Conservation (phyloP, 2,888 invertebrate species). For the Calephelis perditalis region DNA sequence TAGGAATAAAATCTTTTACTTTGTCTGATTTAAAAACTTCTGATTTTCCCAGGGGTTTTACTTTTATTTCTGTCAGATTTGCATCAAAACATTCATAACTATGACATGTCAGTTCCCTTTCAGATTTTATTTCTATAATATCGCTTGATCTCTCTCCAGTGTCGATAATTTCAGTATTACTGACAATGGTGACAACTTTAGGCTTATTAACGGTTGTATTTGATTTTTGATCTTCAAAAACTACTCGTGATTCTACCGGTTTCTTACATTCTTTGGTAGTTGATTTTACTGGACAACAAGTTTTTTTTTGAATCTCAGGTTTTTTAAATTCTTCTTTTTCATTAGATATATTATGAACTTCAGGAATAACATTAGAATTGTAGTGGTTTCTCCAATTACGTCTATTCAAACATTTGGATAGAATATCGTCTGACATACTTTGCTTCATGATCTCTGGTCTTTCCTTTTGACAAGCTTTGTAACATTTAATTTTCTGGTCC, state of each 20-base stretch:
- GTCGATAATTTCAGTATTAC: conserved; percentile 22
- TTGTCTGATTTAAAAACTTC: conserved; percentile 26
- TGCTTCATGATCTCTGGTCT: conserved; percentile 40
- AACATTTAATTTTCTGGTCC: conserved; percentile 56
- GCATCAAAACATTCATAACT: conserved; percentile 40
- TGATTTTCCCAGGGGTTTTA: conserved; percentile 22
- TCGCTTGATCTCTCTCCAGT: conserved; percentile 25
- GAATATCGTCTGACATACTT: conserved; percentile 62
- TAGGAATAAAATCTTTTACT: conserved; percentile 37
- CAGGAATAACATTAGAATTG: conserved; percentile 39
- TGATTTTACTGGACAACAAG: not conserved
- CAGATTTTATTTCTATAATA: conserved; percentile 34
- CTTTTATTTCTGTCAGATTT: conserved; percentile 27
- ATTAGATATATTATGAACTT: conserved; percentile 21
- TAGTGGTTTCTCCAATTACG: conserved; percentile 52
- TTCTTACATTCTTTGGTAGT: conserved; percentile 20
- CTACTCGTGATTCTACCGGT: conserved; percentile 34
- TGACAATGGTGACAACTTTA: conserved; percentile 7
- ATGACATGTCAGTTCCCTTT: conserved; percentile 50
- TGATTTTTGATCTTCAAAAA: conserved; percentile 38
- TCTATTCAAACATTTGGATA: conserved; percentile 60
- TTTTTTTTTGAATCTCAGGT: conserved; percentile 12
- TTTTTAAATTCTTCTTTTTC: conserved; percentile 19
- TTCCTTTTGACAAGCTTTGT: conserved; percentile 59
- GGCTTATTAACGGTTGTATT: conserved; percentile 18